phyloP scores from a whole-genome alignment of 2,113 vertebrate species.

The Zosterops japonicus region DNA sequence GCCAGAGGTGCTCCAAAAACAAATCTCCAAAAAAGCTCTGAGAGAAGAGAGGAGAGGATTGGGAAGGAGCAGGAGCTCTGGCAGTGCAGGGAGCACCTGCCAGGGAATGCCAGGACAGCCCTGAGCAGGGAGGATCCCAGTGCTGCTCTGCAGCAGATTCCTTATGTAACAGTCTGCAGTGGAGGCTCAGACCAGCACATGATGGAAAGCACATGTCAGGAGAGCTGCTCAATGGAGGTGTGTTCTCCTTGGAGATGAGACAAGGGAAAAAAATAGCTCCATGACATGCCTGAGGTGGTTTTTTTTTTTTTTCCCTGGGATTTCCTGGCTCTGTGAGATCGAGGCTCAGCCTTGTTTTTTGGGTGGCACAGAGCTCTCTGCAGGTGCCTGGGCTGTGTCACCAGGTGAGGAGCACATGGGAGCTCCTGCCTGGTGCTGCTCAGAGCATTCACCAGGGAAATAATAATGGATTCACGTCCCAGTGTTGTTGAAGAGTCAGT shows the following conservation, averaged over 20 bases:
- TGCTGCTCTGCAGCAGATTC: neutral
- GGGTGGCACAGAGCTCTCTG: neutral
- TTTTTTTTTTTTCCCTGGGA: neutral
- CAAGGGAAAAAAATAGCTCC: neutral
- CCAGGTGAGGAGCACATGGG: neutral
- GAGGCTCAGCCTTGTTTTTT: neutral
- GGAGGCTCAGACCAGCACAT: neutral
- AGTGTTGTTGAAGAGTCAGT: neutral
- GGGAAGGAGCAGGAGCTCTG: neutral
- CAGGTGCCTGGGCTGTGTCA: neutral
- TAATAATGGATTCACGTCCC: neutral
- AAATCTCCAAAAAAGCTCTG: neutral
- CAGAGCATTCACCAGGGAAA: neutral
- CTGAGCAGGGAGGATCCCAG: neutral
- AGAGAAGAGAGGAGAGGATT: neutral
- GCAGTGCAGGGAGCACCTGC: neutral
- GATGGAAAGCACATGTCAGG: neutral
- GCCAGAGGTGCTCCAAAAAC: neutral
- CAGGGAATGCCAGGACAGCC: neutral
- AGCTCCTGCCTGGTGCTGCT: neutral
- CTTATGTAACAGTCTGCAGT: conserved; percentile 50
- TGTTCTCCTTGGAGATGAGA: neutral
- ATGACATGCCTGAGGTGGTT: neutral
- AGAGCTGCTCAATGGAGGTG: neutral
- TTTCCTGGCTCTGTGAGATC: neutral